phyloP scores from a whole-genome alignment of 2,113 vertebrate species.

The Ardeotis arabs region DNA sequence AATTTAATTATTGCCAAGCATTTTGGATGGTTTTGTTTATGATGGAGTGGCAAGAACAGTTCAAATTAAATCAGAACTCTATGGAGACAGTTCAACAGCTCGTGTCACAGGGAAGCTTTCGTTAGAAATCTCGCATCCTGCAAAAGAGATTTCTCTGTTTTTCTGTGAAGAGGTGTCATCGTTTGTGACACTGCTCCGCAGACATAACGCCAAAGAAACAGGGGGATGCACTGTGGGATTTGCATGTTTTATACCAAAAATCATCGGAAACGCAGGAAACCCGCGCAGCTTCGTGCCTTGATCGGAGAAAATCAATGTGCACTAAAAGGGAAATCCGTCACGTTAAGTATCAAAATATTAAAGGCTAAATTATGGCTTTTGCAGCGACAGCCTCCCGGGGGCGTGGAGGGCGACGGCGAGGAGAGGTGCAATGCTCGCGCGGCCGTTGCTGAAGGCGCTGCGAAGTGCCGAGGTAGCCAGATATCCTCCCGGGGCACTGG shows the following conservation, averaged over 20 bases:
- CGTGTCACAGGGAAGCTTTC: neutral
- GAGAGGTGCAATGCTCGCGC: neutral
- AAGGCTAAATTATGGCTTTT: constrained; percentile 3
- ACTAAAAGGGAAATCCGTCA: constrained; percentile 28
- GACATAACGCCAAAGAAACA: neutral
- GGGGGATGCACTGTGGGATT: constrained; percentile 7
- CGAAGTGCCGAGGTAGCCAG: constrained; percentile 2
- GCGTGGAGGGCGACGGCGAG: neutral
- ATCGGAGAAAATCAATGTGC: neutral
- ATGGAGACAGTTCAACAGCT: constrained; percentile 47
- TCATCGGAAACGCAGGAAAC: neutral
- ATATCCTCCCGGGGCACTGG: neutral
- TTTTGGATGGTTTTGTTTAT: neutral
- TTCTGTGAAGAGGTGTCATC: neutral
- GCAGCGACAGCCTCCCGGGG: neutral
- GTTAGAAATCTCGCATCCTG: neutral
- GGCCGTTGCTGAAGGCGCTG: neutral
- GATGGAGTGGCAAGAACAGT: neutral
- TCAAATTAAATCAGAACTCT: constrained; percentile 26
- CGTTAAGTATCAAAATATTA: neutral
- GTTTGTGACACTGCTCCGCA: neutral
- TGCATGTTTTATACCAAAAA: constrained; percentile 38
- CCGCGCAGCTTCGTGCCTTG: neutral
- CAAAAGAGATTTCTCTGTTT: constrained; percentile 20
- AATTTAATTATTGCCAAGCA: constrained; percentile 39